These are phyloP conservation scores for Sarcophaga bullata DNA, from an alignment of 1,140 invertebrate genomes.

Conservation along the genomic window DNA sequence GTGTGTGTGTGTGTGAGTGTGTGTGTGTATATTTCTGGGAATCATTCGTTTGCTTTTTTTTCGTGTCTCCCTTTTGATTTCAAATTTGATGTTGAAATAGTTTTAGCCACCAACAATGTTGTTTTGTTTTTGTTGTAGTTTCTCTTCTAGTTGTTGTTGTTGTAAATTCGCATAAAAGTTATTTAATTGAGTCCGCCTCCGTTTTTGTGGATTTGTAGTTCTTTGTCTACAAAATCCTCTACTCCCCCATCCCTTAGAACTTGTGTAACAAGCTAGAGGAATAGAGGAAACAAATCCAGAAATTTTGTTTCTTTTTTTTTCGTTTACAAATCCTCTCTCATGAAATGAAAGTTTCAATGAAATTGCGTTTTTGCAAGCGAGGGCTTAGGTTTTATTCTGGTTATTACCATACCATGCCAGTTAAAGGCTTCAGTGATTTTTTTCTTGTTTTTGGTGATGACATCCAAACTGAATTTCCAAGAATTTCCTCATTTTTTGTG, in stretches of 20 bases:
- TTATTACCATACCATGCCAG: not conserved
- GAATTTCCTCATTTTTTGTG: not conserved
- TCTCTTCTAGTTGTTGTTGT: not conserved
- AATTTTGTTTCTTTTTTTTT: not conserved
- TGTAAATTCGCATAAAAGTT: slow-evolving; percentile 24
- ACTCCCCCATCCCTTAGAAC: not conserved
- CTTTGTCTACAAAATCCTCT: not conserved
- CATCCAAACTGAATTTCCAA: not conserved
- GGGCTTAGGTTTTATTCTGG: not conserved
- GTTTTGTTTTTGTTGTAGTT: not conserved
- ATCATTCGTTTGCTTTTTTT: too few relatives aligned
- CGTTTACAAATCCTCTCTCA: slow-evolving; percentile 5
- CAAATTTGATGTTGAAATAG: slow-evolving; percentile 12
- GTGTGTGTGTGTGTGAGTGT: too few relatives aligned
- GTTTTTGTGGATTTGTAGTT: not conserved
- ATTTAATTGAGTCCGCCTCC: slow-evolving; percentile 26
- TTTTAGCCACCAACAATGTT: slow-evolving; percentile 18
- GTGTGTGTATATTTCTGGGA: too few relatives aligned
- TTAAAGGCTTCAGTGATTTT: not conserved
- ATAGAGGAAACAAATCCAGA: not conserved
- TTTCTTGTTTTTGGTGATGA: not conserved
- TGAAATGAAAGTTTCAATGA: not conserved
- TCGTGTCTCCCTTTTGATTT: not conserved
- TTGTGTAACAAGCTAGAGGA: not conserved
- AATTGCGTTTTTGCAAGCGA: not conserved